These are phyloP conservation scores for Periplaneta americana DNA, from an alignment of 1,140 invertebrate genomes.

Conservation along the genomic window DNA sequence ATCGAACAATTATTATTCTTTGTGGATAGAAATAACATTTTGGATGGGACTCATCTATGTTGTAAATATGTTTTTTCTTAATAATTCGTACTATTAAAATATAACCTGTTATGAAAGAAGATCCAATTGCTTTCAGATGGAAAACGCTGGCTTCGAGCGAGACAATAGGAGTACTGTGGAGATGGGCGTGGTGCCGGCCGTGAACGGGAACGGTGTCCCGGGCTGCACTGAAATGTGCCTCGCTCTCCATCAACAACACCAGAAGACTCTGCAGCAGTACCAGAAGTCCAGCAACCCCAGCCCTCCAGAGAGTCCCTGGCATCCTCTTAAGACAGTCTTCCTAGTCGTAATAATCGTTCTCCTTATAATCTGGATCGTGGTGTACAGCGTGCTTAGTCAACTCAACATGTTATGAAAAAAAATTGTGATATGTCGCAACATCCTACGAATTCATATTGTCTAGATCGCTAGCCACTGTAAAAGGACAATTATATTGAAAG, in stretches of 20 bases:
- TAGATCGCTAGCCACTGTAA: too few relatives aligned
- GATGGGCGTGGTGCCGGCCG: constrained; percentile 1
- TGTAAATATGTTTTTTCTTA: too few relatives aligned
- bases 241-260: constrained; percentile 25
- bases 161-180: constrained; percentile 8
- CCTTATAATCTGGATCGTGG: constrained; percentile 41
- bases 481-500: too few relatives aligned
- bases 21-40: too few relatives aligned
- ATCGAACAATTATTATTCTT: too few relatives aligned
- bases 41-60: too few relatives aligned
- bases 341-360: constrained; percentile 39
- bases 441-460: too few relatives aligned
- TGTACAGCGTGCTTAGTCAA: constrained; percentile 40
- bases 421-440: too few relatives aligned
- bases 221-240: constrained; percentile 6
- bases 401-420: too few relatives aligned
- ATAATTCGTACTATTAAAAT: too few relatives aligned
- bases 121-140: constrained; percentile 32
- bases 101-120: too few relatives aligned
- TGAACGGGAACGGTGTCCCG: constrained; percentile 15
- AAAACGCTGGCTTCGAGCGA: constrained; percentile 24
- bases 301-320: constrained; percentile 41
- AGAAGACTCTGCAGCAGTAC: constrained; percentile 18
- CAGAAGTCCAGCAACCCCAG: background rate
- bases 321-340: constrained; percentile 42